A percentile compares a stretch with the other conserved stretches of the same genome.
Conservation (phyloP, 2,888 invertebrate genomes). For the Caenorhabditis zanzibari region DNA sequence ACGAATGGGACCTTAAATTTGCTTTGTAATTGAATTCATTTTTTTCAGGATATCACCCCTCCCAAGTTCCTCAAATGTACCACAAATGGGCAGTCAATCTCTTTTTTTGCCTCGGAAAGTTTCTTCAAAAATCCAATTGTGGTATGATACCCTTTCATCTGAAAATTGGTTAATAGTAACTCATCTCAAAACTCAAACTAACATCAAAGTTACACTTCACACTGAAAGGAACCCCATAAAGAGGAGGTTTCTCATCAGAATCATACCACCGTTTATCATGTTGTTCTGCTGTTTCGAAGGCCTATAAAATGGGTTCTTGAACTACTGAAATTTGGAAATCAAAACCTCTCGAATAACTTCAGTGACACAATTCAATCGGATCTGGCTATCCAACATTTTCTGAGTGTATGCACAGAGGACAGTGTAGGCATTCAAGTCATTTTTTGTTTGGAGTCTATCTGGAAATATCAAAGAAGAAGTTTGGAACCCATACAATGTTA, state of each 20-base stretch:
- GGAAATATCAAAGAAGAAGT: conserved; percentile 30
- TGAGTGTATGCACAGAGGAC: conserved; percentile 79
- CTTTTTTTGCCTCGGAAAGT: conserved; percentile 79
- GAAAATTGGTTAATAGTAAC: conserved; percentile 35
- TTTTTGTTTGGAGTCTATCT: conserved; percentile 77
- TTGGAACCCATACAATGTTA: neutral
- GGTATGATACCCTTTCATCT: conserved; percentile 83
- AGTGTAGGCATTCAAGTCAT: conserved; percentile 75
- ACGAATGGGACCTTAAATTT: conserved; percentile 83
- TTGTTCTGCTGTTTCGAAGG: conserved; percentile 75
- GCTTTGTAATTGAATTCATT: neutral
- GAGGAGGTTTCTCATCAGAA: conserved; percentile 76
- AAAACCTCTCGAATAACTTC: conserved; percentile 74
- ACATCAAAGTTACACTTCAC: conserved; percentile 81
- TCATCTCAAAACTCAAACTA: no score
- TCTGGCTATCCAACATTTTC: conserved; percentile 78
- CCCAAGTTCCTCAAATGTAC: conserved; percentile 83
- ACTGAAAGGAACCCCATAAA: conserved; percentile 83
- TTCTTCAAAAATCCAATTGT: conserved; percentile 83
- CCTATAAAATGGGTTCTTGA: conserved; percentile 12
- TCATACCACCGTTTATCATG: conserved; percentile 69
- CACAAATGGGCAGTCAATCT: conserved; percentile 77
- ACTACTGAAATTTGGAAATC: neutral
- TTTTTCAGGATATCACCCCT: conserved; percentile 76
- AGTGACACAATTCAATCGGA: conserved; percentile 78